These are phyloP conservation scores for Hetaerina americana DNA, from an alignment of 1,140 invertebrate species.

Conservation along the genomic window DNA sequence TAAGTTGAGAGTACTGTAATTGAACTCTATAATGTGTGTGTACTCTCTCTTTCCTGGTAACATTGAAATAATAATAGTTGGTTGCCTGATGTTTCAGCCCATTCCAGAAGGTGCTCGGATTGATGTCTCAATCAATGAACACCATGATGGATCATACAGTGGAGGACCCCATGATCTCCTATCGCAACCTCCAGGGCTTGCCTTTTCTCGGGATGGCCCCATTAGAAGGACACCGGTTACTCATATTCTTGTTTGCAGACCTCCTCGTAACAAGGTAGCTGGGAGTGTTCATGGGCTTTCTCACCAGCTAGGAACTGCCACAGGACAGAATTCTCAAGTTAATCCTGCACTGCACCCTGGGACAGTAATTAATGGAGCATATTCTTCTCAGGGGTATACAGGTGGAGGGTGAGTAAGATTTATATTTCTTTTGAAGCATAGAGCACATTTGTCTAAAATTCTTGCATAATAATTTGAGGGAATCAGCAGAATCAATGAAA, in stretches of 20 bases:
- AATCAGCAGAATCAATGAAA: no score
- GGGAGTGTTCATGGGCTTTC: background rate
- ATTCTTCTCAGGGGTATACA: background rate
- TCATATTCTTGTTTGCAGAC: slow-evolving; percentile 76
- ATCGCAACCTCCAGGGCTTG: slow-evolving; percentile 46
- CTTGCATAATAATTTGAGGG: no score
- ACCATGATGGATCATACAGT: slow-evolving; percentile 88
- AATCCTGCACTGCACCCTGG: background rate
- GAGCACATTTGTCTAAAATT: no score
- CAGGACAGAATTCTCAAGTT: background rate
- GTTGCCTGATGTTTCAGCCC: slow-evolving; percentile 36
- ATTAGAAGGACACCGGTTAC: slow-evolving; percentile 74
- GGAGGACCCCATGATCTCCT: slow-evolving; percentile 87
- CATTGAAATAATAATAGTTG: slow-evolving; percentile 9
- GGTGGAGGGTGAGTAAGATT: background rate
- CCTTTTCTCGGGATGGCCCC: slow-evolving; percentile 65
- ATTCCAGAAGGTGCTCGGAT: slow-evolving; percentile 76
- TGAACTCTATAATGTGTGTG: background rate
- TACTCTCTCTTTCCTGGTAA: slow-evolving; percentile 9
- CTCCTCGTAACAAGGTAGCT: slow-evolving; percentile 25
- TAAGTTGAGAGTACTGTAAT: no score
- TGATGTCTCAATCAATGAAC: slow-evolving; percentile 89
- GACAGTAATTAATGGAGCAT: background rate
- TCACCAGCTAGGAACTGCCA: background rate
- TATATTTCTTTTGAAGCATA: no score